These are phyloP conservation scores for Sthenelais limicola DNA, from an alignment of 2,888 invertebrate species.

Conservation along the genomic window DNA sequence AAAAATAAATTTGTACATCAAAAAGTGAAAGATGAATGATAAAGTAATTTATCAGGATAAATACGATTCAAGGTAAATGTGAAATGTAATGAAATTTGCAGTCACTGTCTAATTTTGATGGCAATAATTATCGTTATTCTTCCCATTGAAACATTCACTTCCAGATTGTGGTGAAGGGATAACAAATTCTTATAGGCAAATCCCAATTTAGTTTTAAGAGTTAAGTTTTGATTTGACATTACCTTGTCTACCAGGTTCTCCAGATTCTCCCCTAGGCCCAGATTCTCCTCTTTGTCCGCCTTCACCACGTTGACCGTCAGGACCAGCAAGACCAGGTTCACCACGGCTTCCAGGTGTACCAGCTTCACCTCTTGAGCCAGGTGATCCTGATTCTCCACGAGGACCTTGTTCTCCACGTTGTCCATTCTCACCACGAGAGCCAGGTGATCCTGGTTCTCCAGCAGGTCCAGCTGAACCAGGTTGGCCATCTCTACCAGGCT, in stretches of 20 bases:
- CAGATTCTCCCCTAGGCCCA: conserved; percentile 47
- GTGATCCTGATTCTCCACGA: conserved; percentile 41
- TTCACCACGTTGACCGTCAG: conserved; percentile 44
- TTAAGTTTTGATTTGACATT: no score
- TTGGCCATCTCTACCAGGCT: conserved; percentile 44
- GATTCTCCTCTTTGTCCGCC: conserved; percentile 12
- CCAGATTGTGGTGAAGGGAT: no score
- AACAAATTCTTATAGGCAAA: no score
- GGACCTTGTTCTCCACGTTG: conserved; percentile 42
- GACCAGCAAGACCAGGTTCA: conserved; percentile 43
- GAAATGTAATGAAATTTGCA: no score
- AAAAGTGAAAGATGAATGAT: no score
- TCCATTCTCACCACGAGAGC: conserved; percentile 38
- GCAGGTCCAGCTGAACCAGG: conserved; percentile 44
- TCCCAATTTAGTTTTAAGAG: no score
- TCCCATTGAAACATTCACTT: no score
- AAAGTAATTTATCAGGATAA: no score
- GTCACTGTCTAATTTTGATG: no score
- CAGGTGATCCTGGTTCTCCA: conserved; percentile 69
- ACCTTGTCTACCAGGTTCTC: conserved; percentile 47
- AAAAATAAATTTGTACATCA: no score
- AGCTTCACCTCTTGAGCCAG: conserved; percentile 38
- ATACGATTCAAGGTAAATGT: no score
- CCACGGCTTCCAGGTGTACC: conserved; percentile 47
- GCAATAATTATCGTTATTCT: no score